Base-by-base conservation (phyloP, 35 echinoderm and acorn worm genomes). In the Heliocidaris erythrogramma region DNA sequence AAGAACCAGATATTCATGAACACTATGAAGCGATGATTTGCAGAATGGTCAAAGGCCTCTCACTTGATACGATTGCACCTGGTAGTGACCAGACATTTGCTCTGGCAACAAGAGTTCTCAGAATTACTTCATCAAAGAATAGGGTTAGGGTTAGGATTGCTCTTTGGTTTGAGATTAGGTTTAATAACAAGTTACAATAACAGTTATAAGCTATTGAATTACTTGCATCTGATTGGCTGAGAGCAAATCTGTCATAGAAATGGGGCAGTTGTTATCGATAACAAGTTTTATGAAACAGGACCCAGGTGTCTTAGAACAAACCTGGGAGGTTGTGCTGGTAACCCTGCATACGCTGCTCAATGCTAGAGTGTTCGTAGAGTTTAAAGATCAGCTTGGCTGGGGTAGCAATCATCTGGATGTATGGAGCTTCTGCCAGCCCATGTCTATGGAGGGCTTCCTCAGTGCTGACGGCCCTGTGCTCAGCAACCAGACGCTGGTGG, bases 331-430 rank as follows among this genome's bases (percentile, higher is more conserved):
- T 88, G 50, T 93, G 91, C 17, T 95, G 61, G 27, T 96, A 85
- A 85, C 93, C 96, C 30, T 90, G 78, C 50, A 92, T 96, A 50
- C 94, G 92, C 21, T 95, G 93, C 59, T 97, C 96, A 53, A 99
- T 96, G 60, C 95, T 97, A 27, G 85, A 30, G 60, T 99, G 98
- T 94, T 99, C 96, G 94, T 99, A 99, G 30, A 99, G 94, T 27
- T 91, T 95, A 10, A 96, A 95, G 50, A 97, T 99, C 1, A 99
- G 96, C 48, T 94, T 96, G 11, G 96, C 95, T 2, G 98, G 98
- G 12, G 94, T 93, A n/a, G 96, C 88, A 1, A 97, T 94, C 89
- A 96, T 69, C 18, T 94, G 17, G 11, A 96, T 60, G 13, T 96
- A 85, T 31, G 85, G 88, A 4, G 56, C 53, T 13, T 97, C 96